Base-by-base conservation (phyloP, 1,140 invertebrate species). In the Drosophila cardini region DNA sequence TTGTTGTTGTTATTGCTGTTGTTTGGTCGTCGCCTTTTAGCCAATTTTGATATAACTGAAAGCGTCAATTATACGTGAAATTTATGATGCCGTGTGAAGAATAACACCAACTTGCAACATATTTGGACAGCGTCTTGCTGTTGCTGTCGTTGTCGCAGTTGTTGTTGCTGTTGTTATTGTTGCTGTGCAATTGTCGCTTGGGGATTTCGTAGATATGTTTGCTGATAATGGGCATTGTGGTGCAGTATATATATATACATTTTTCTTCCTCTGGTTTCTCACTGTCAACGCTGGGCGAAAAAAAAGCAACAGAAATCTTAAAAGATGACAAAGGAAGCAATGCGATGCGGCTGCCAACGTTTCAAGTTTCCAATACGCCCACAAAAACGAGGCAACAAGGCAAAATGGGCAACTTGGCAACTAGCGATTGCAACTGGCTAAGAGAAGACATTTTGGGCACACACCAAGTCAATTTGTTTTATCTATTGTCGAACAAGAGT, bases 391-490 rank as follows among this genome's bases (percentile, higher is more conserved):
- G 57, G 56, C 57, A 67, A 61, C 21, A 26, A 26, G 21, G 21
- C 21, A 26, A 26, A 26, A 26, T 16, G 50, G 8, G 55, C 26
- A 60, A 53, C 16, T 13, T 40, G 36, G 36, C 46, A 42, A 46
- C 56, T 65, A 50, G 55, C 45, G 21, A 45, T 45, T 21, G 34
- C 40, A 58, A 58, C 21, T 61, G 78, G 72, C 65, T 85, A 89
- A 53, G 84, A 78, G 80, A 87, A 80, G 87, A 87, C 87, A 90
- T 90, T 90, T 90, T 87, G 89, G 87, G 83, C 87, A 90, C 87
- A 90, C 87, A 90, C 89, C 83, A 90, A 90, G 87, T 90, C 87
- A 90, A 90, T 90, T 90, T 90, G 87, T 90, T 87, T 90, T 90
- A 90, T 90, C 87, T 90, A 90, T 90, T 90, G 87, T 90, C 87